A percentile compares a stretch with the other conserved stretches of the same genome.
These are phyloP conservation scores for Cephalotes varians DNA, from an alignment of 2,888 invertebrate genomes.

Conservation along the genomic window DNA sequence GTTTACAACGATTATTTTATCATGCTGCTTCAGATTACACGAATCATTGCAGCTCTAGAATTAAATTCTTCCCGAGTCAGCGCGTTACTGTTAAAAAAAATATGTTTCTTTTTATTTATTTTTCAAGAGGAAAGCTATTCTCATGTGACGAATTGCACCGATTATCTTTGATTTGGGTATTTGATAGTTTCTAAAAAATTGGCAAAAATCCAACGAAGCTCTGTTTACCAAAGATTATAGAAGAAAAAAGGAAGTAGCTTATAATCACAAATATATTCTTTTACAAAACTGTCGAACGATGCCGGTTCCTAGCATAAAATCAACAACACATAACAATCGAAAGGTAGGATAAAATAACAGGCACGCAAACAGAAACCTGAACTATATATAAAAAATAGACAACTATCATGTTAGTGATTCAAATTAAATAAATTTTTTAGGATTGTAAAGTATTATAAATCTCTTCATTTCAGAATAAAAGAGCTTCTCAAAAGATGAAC, in stretches of 20 bases:
- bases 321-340: background rate
- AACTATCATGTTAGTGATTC: background rate
- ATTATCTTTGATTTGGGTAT: background rate
- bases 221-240: background rate
- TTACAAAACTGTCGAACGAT: background rate
- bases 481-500: background rate
- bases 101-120: background rate
- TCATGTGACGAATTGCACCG: background rate
- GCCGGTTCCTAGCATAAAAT: background rate
- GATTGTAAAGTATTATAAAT: background rate
- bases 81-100: background rate
- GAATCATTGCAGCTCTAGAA: background rate
- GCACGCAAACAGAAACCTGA: background rate
- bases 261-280: background rate
- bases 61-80: background rate
- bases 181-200: background rate
- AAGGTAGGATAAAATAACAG: background rate
- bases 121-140: background rate
- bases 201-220: background rate
- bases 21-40: background rate
- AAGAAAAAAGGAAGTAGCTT: background rate
- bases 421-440: constrained; percentile 4
- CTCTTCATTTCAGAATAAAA: background rate
- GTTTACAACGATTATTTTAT: background rate
- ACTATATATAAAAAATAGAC: background rate